Evolutionary conservation across 2,888 invertebrate species (phyloP).

Genomic region (Meta bourneti): DNA sequence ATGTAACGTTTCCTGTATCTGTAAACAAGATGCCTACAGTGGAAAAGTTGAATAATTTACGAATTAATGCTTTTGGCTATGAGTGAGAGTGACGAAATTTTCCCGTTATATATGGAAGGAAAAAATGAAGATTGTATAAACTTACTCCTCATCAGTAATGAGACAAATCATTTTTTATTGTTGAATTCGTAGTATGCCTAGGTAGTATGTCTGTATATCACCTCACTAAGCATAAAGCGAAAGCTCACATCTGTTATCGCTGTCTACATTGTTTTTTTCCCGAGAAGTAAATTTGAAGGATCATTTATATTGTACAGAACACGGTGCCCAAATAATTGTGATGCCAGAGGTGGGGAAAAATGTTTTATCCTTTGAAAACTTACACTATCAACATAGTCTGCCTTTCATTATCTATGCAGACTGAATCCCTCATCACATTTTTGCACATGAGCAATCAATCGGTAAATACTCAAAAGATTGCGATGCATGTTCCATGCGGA

Average conservation of each 20-base stretch:
- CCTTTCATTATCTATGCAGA: slow-evolving; percentile 2
- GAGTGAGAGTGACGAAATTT: slow-evolving; percentile 13
- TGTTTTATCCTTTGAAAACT: no score
- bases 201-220: no score
- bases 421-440: not conserved
- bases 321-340: no score
- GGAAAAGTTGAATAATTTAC: no score
- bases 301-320: not conserved
- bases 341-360: no score
- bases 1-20: not conserved
- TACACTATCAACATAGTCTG: no score
- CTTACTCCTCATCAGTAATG: no score
- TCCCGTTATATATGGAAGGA: slow-evolving; percentile 1
- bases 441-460: not conserved
- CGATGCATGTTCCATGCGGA: not conserved
- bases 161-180: no score
- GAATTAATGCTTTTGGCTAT: not conserved
- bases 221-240: no score
- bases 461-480: not conserved
- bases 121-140: not conserved
- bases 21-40: not conserved
- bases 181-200: no score
- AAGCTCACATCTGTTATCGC: not conserved
- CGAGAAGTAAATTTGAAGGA: not conserved
- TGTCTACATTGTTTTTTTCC: slow-evolving; percentile 16